Percentiles rank a stretch among this genome's conserved stretches.
Evolutionary conservation across 2,113 vertebrate genomes (phyloP).

Genomic region (Vidua chalybeata): DNA sequence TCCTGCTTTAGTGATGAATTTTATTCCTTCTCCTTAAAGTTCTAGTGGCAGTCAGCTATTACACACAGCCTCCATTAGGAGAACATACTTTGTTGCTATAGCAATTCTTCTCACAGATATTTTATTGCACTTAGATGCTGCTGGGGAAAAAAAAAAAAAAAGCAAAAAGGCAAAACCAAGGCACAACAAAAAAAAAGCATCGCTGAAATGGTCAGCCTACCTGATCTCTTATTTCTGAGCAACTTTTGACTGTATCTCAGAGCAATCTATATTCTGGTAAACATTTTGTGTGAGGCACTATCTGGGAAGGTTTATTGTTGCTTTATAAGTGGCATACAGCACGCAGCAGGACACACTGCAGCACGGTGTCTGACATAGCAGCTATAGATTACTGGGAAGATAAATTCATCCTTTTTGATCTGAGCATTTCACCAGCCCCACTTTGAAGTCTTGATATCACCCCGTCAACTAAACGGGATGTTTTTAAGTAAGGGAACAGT

Average conservation of each 20-base stretch:
- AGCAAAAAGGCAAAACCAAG: neutral
- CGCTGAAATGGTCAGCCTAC: conserved; percentile 45
- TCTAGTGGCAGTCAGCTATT: conserved; percentile 28
- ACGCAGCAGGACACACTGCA: conserved; percentile 33
- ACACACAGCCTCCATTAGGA: conserved; percentile 64
- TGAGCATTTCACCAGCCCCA: neutral
- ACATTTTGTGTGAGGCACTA: neutral
- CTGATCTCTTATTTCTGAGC: conserved; percentile 34
- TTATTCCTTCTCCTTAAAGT: conserved; percentile 40
- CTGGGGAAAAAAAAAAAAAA: neutral
- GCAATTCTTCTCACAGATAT: conserved; percentile 68
- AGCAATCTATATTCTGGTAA: conserved; percentile 39
- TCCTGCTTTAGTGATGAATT: conserved; percentile 1
- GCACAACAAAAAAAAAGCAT: neutral
- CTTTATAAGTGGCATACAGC: neutral
- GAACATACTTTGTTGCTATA: conserved; percentile 77
- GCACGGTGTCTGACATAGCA: conserved; percentile 11
- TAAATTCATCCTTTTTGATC: conserved; percentile 46
- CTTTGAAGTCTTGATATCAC: conserved; percentile 34
- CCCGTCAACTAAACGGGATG: neutral
- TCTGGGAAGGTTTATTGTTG: conserved; percentile 38
- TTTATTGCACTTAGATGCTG: conserved; percentile 70
- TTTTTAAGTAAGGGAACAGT: conserved; percentile 42
- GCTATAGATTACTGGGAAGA: conserved; percentile 43
- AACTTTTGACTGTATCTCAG: conserved; percentile 44